Base-by-base conservation (phyloP, 1,140 invertebrate species). In the Charaxes varanes region DNA sequence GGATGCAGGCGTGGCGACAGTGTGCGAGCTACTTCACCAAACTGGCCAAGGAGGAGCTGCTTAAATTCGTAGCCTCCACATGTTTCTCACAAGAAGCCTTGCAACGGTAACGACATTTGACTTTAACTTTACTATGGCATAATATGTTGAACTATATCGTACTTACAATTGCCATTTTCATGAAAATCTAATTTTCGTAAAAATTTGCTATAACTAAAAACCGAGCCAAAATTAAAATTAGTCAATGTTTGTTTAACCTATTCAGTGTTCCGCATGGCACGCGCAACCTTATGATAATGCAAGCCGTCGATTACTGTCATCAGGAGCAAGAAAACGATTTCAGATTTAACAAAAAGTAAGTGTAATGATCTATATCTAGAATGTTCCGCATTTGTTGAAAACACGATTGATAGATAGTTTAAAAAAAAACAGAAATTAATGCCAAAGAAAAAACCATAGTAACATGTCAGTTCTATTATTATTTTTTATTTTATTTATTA, bases 1-100 rank as follows among this genome's bases (percentile, higher is more conserved):
- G 77, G 77, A 81, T 81, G 77, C 77, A 81, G 55, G 74, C 72
- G 51, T 81, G 76, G 54, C 62, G 77, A 2, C 72, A 79, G 47
- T 81, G 77, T 50, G 57, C 62, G 4, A 76, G 78, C 51, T 82
- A 73, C 65, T 82, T 79, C 69, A 73, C 64, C 53, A 82, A 82
- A 53, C 58, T 82, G 10, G 22, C 57, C 26, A 67, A 69, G 14
- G 62, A 69, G 4, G 78, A 82, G 32, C 53, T 82, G n/a, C 22
- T 71, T 23, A 36, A 55, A 13, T 78, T 82, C 41, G 47, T 80
- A 0, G 45, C 44, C 2, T 54, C 61, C 31, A 61, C 55, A 3
- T 82, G 78, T 58, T 82, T 82, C 62, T 53, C 55, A 3, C 12
- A 28, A 0, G 58, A 70, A 0, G 72, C 71, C 2, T 22, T 77